Conservation (phyloP, 2,888 invertebrate genomes). For the Rhamphomyia laevipes region DNA sequence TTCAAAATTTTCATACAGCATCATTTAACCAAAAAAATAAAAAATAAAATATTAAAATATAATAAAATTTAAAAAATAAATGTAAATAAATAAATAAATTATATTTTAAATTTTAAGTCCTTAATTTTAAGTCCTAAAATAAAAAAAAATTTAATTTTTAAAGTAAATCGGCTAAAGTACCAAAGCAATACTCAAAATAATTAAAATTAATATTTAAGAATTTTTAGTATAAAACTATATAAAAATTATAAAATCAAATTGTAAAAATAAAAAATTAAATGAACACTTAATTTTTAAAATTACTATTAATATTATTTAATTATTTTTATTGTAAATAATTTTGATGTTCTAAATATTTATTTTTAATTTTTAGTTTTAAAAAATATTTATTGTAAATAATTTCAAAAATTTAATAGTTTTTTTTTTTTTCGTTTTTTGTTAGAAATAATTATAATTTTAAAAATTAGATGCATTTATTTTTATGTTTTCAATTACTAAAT, state of each 20-base stretch:
- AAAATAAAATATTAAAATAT: not conserved
- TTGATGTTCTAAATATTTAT: not conserved
- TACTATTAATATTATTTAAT: not conserved
- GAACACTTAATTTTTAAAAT: not conserved
- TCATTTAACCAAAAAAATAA: not conserved
- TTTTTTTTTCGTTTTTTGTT: too few relatives aligned
- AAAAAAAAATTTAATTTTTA: not conserved
- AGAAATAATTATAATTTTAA: too few relatives aligned
- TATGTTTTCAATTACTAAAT: not conserved
- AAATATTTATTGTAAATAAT: too few relatives aligned
- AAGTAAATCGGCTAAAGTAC: conserved; percentile 36
- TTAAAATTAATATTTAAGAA: conserved; percentile 3
- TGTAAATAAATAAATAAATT: not conserved
- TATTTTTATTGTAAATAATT: not conserved
- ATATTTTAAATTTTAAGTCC: not conserved
- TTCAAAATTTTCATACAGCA: not conserved
- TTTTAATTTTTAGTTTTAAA: too few relatives aligned
- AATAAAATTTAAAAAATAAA: not conserved
- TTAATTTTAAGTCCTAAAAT: not conserved
- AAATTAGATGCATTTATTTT: too few relatives aligned
- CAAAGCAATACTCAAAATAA: conserved; percentile 37
- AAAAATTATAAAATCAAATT: not conserved
- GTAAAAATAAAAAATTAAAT: not conserved
- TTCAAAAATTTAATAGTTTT: too few relatives aligned
- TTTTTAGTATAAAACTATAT: conserved; percentile 3